phyloP scores from a whole-genome alignment of 2,797 vertebrate species.

The Cynodonichthys magdalenae region DNA sequence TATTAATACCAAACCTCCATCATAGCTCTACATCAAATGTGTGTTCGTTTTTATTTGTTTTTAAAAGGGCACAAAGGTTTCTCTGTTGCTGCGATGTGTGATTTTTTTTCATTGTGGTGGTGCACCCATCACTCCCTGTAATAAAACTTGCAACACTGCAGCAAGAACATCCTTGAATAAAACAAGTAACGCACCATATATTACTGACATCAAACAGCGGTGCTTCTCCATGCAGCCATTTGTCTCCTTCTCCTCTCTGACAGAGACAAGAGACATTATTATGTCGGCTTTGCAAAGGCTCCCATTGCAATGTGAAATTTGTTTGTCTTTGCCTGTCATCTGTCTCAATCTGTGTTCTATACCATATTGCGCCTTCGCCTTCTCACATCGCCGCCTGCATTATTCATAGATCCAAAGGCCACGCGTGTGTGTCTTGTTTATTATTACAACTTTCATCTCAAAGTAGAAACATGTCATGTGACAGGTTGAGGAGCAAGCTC shows the following conservation, averaged over 20 bases:
- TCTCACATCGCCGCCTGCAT: slow-evolving; percentile 53
- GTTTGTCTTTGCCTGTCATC: slow-evolving; percentile 77
- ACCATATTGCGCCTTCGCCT: slow-evolving; percentile 37
- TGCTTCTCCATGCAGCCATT: slow-evolving; percentile 39
- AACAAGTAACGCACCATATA: slow-evolving; percentile 38
- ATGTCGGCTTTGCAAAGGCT: slow-evolving; percentile 62
- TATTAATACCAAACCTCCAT: neutral
- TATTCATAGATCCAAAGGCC: slow-evolving; percentile 72
- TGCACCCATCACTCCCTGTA: slow-evolving; percentile 7
- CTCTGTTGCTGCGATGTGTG: slow-evolving; percentile 6
- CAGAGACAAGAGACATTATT: slow-evolving; percentile 67
- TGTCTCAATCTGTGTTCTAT: slow-evolving; percentile 64
- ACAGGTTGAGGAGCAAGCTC: slow-evolving; percentile 36
- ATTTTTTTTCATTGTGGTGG: slow-evolving; percentile 19
- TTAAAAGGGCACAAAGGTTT: slow-evolving; percentile 22
- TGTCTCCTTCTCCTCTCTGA: slow-evolving; percentile 57
- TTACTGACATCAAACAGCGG: slow-evolving; percentile 57
- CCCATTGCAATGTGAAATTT: slow-evolving; percentile 72
- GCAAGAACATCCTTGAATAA: slow-evolving; percentile 44
- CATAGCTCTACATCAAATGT: slow-evolving; percentile 7
- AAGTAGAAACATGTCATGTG: slow-evolving; percentile 42
- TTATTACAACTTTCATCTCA: slow-evolving; percentile 62
- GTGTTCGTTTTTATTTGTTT: slow-evolving; percentile 37
- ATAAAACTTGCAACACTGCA: slow-evolving; percentile 31
- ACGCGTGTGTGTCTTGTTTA: slow-evolving; percentile 62